Base-by-base conservation (phyloP, 1,140 invertebrate species). In the Calliopsis andreniformis region DNA sequence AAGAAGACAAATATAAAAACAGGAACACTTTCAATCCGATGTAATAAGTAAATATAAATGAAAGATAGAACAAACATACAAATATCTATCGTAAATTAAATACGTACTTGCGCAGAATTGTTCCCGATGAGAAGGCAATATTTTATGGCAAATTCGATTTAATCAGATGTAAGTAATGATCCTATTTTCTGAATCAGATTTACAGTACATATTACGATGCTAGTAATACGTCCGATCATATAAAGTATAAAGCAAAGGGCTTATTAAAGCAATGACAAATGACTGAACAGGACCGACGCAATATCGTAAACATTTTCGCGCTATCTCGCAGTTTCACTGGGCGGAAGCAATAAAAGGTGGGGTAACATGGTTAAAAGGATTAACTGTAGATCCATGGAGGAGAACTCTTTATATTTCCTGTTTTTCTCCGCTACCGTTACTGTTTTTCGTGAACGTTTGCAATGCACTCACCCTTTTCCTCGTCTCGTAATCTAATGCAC, bases 401-500 rank as follows among this genome's bases (percentile, higher is more conserved):
- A 16, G 3, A 1, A 14, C 25, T 35, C 14, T n/a, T 0, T 8
- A 18, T 39, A 0, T 35, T 43, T 20, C 25, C 3, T 7, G 14
- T 0, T 18, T 35, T 43, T 39, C 28, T 6, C 18, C n/a, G n/a
- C n/a, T 53, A 28, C 23, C 45, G 23, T 69, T 25, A 5, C 23
- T 42, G 32, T 61, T 35, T 47, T 14, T 23, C 75, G 59, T 53
- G 68, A 63, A 63, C 12, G 81, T 76, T 5, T 84, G 7, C 2
- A 23, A 63, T 64, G 16, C 16, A 86, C 87, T 88, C 94, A 98
- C 95, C 94, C 96, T 93, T 93, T 97, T 96, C 90, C 97, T 94
- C 28, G 97, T 97, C 91, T 98, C 97, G 89, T 98, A 98, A 92
- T 98, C 97, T 80, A 98, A 93, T 49, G 97, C 97, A 75, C 98